Percentiles rank a stretch among this genome's conserved stretches.
phyloP scores from a whole-genome alignment of 2,113 vertebrate species.

The Eulemur macaco region DNA sequence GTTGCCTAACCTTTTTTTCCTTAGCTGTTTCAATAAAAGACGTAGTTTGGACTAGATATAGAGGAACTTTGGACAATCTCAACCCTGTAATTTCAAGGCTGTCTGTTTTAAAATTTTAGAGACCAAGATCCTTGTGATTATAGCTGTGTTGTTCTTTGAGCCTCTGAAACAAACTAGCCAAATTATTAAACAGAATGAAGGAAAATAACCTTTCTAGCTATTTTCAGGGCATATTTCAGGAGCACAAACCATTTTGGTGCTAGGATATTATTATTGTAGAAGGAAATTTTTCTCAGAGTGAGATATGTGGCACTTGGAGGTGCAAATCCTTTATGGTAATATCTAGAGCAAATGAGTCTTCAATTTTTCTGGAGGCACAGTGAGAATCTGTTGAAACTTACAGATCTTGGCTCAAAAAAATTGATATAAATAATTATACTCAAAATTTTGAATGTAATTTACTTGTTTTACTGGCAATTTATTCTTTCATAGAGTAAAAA shows the following conservation, averaged over 20 bases:
- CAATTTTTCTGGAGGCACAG: neutral
- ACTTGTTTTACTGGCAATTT: neutral
- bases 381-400: neutral
- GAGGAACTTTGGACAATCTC: neutral
- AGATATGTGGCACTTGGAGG: neutral
- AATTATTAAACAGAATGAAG: constrained; percentile 22
- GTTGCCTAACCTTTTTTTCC: neutral
- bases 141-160: neutral
- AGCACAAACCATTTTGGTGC: neutral
- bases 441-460: neutral
- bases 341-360: neutral
- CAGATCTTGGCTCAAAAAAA: neutral
- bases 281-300: neutral
- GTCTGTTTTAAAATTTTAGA: constrained; percentile 27
- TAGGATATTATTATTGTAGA: neutral
- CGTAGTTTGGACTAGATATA: neutral
- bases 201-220: neutral
- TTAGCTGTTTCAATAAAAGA: constrained; percentile 14
- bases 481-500: neutral
- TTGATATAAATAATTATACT: neutral
- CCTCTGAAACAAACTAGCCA: neutral
- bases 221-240: constrained; percentile 19
- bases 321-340: neutral
- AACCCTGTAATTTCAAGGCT: constrained; percentile 1
- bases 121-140: neutral